phyloP scores from a whole-genome alignment of 2,113 vertebrate genomes.

The Cavia aperea region DNA sequence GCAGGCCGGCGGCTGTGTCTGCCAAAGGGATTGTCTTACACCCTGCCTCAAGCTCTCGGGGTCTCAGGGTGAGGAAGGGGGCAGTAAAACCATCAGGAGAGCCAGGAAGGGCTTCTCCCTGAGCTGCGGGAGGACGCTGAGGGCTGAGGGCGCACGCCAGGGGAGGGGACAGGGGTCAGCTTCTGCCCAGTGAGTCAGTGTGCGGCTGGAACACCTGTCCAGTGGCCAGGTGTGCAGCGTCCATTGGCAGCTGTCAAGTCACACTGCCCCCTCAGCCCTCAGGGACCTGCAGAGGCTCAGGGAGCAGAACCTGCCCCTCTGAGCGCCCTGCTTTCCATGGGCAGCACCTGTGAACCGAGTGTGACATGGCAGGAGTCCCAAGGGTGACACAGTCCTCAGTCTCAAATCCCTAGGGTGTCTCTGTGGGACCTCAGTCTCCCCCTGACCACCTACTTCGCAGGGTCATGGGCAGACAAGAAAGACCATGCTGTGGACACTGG shows the following conservation, averaged over 20 bases:
- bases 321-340: accelerated
- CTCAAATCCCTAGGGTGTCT: not conserved
- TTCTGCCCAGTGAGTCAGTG: accelerated
- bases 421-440: no score
- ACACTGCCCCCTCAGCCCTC: not conserved
- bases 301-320: accelerated
- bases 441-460: not conserved
- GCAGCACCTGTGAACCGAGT: accelerated
- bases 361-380: accelerated
- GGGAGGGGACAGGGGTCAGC: accelerated
- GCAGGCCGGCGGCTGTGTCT: not conserved
- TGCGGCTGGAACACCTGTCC: accelerated
- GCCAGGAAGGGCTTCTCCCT: not conserved
- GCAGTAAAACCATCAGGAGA: not conserved
- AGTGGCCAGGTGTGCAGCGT: accelerated
- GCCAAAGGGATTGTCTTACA: not conserved
- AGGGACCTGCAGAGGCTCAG: accelerated
- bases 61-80: not conserved
- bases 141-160: not conserved
- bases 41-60: accelerated
- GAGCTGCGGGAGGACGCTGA: accelerated
- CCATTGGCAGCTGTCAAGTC: accelerated
- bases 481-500: not conserved
- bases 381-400: not conserved
- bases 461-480: no score